Evolutionary conservation across 2,113 vertebrate genomes (phyloP), one percentile per base, ranked within the genome.

Genomic region (Stigmatopora argus): DNA sequence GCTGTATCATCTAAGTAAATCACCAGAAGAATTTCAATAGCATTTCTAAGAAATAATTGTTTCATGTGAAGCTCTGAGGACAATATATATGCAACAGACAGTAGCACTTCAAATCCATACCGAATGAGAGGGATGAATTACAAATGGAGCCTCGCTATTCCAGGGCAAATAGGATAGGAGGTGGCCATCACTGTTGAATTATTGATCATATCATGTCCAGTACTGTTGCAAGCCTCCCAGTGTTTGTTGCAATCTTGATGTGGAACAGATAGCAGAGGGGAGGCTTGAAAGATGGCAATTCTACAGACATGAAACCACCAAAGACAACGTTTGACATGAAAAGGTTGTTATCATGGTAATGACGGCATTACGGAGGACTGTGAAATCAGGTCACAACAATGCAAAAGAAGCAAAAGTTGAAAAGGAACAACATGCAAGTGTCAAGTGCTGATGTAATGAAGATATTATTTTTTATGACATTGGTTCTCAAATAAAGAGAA

Each of bases 61-160:
- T 13, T 23, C 21, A 8, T 19, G 12, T 26, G 3, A 53, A 3
- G 11, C 19, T 53, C 51, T 13, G 19, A n/a, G 48, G 7, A 15
- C 18, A 49, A 18, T 49, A 55, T 55, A 46, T 23, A 56, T 55
- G 38, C 11, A 60, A 59, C 5, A 13, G 59, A 61, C 21, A n/a
- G 48, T 68, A 34, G 49, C 26, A 65, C 51, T 45, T n/a, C 7
- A 48, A 23, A 55, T 49, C 64, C 66, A 58, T 73, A 68, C 45
- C 68, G 46, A 47, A 72, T 69, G 59, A 60, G 23, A 21, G n/a
- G 21, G 66, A 64, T 64, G 62, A 65, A 70, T 48, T 41, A 51
- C 14, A 51, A 62, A 72, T 26, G 6, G 19, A 23, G 6, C 21
- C 7, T 53, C 52, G 66, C 8, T 17, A 12, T 65, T 72, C 72